Evolutionary conservation across 2,888 invertebrate genomes (phyloP).

Genomic region (Andrena bucephala): DNA sequence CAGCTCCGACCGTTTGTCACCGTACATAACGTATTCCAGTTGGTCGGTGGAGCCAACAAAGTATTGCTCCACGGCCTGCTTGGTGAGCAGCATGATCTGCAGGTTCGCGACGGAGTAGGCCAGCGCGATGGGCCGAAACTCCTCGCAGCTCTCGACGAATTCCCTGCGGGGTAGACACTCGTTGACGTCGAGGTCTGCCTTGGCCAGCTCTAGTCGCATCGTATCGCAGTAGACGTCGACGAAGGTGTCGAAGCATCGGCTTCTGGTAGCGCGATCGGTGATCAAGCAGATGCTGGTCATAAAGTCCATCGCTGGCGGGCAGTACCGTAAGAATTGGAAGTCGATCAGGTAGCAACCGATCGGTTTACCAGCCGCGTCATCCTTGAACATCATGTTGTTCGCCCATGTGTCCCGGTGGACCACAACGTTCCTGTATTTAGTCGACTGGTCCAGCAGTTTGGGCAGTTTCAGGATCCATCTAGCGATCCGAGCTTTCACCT

Average conservation of each 20-base stretch:
- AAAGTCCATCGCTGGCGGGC: conserved; percentile 77
- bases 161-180: conserved; percentile 54
- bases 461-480: conserved; percentile 56
- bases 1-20: conserved; percentile 54
- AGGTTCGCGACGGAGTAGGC: conserved; percentile 47
- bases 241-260: conserved; percentile 68
- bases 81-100: conserved; percentile 68
- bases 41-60: conserved; percentile 52
- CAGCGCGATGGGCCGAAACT: conserved; percentile 27
- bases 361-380: conserved; percentile 58
- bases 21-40: conserved; percentile 57
- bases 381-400: conserved; percentile 79
- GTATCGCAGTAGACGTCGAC: conserved; percentile 69
- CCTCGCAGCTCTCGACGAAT: conserved; percentile 64
- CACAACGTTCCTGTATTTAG: conserved; percentile 69
- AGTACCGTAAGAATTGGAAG: conserved; percentile 73
- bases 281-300: conserved; percentile 72
- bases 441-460: conserved; percentile 23
- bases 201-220: conserved; percentile 47
- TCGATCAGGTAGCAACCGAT: conserved; percentile 76
- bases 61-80: conserved; percentile 38
- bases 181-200: conserved; percentile 62
- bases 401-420: conserved; percentile 80
- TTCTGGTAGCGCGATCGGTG: conserved; percentile 67
- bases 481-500: conserved; percentile 59